Base-by-base conservation (phyloP, 2,888 invertebrate species). In the Tachina lurida region DNA sequence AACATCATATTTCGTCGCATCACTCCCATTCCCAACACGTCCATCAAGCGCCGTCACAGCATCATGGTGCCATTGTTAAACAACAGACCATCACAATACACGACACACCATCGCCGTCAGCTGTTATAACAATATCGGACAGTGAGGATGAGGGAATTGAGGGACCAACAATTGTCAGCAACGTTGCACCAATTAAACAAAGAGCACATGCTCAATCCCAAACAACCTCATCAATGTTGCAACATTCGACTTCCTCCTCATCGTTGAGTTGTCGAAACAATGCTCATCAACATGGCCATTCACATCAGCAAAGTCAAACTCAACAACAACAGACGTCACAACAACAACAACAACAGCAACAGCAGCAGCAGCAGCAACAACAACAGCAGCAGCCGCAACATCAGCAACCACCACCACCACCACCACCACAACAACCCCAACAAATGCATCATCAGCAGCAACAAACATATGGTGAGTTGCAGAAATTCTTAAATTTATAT, bases 71-170 rank as follows among this genome's bases (percentile, higher is more conserved):
- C 39, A 89, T 90, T 82, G 90, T 92, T 49, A 92, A 92, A 87
- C 92, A 93, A 84, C 98, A 97, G 91, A 98, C 98, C 17, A 98
- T 98, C 91, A 98, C 98, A 79, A 98, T 98, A 90, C 95, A 97
- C 88, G 98, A 98, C 93, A 98, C 98, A 41, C 98, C 98, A 1
- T 98, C 98, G 45, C 98, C 98, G 4, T 96, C 98, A 62, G 97
- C 98, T 79, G 98, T 98, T 89, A 98, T 99, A 91, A 98, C 98
- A 58, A 98, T 98, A 90, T 97, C 97, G 19, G 98, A 98, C 92
- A 98, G 98, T 89, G 98, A 98, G 91, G 98, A 98, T 91, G 98
- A 98, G 90, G 94, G 94, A 76, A 93, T 94, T 10, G 94, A 93
- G 79, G 87, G 86, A 43, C 86, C 88, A 15, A 60, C 74, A 43